A percentile compares a stretch with the other conserved stretches of the same genome.
These are phyloP conservation scores for Tolmerus cingulatus DNA, from an alignment of 2,888 invertebrate genomes.

Conservation along the genomic window DNA sequence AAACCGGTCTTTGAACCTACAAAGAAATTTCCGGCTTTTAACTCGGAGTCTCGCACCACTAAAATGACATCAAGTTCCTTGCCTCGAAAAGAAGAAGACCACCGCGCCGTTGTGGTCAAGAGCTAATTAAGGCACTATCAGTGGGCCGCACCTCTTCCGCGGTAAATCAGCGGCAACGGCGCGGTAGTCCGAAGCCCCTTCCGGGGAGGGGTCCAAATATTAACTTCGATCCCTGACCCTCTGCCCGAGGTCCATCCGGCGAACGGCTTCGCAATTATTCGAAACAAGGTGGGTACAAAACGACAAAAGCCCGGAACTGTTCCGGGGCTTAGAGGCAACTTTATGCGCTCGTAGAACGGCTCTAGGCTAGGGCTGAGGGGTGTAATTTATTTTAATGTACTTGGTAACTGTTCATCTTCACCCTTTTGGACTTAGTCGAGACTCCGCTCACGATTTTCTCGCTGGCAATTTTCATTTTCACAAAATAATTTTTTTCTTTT, in stretches of 20 bases:
- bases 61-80: background rate
- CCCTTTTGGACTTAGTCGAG: slow-evolving; percentile 40
- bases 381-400: slow-evolving; percentile 47
- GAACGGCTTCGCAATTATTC: slow-evolving; percentile 26
- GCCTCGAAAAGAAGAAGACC: background rate
- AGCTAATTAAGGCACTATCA: background rate
- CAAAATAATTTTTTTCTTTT: background rate
- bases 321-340: slow-evolving; percentile 24
- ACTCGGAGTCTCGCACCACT: background rate
- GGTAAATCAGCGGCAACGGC: background rate
- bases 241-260: background rate
- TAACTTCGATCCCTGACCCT: background rate
- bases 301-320: background rate
- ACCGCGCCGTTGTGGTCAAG: background rate
- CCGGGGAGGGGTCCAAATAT: background rate
- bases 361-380: background rate
- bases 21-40: background rate
- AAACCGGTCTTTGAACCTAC: no score
- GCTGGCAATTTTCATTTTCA: slow-evolving; percentile 30
- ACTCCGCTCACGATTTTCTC: slow-evolving; percentile 20
- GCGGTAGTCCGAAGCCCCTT: background rate
- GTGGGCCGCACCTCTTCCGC: background rate
- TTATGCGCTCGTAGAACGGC: background rate
- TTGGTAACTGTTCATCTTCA: slow-evolving; percentile 42
- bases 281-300: slow-evolving; percentile 38